A percentile compares a stretch with the other conserved stretches of the same genome.
These are phyloP conservation scores for Octodon degus DNA, from an alignment of 2,113 vertebrate species.

Conservation along the genomic window DNA sequence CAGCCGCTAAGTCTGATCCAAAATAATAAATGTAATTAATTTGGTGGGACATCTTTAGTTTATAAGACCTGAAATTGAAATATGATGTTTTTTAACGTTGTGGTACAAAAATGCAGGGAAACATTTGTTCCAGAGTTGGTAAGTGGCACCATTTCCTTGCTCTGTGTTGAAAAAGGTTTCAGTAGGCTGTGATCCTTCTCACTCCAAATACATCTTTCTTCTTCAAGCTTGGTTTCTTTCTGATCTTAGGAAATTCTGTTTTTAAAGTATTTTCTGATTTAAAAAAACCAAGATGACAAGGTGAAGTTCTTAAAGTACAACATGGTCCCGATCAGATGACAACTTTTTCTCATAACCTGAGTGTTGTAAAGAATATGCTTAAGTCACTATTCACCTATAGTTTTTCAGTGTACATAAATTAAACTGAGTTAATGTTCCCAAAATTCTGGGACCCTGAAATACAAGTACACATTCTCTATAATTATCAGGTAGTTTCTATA, in stretches of 20 bases:
- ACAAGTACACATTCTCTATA: conserved; percentile 25
- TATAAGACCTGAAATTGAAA: conserved; percentile 76
- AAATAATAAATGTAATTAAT: conserved; percentile 74
- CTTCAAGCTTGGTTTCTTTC: conserved; percentile 59
- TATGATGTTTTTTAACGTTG: conserved; percentile 65
- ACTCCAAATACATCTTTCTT: background rate
- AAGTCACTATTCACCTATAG: background rate
- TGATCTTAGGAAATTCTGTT: conserved; percentile 24
- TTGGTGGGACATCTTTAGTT: conserved; percentile 71
- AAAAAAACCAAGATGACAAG: background rate
- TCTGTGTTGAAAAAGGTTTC: conserved; percentile 32
- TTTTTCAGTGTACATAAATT: conserved; percentile 53
- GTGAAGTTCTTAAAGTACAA: conserved; percentile 41
- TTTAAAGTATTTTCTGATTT: conserved; percentile 25
- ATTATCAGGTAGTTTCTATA: conserved; percentile 8
- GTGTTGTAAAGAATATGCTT: conserved; percentile 31
- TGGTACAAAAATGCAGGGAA: conserved; percentile 30
- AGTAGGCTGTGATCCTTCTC: background rate
- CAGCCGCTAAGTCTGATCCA: conserved; percentile 62
- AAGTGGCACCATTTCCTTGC: conserved; percentile 5
- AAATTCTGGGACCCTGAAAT: conserved; percentile 33
- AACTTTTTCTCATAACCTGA: conserved; percentile 6
- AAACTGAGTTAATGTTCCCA: conserved; percentile 14
- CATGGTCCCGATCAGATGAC: background rate
- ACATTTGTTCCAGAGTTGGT: conserved; percentile 54